Conservation (phyloP, 2,113 vertebrate species). For the Natator depressus region DNA sequence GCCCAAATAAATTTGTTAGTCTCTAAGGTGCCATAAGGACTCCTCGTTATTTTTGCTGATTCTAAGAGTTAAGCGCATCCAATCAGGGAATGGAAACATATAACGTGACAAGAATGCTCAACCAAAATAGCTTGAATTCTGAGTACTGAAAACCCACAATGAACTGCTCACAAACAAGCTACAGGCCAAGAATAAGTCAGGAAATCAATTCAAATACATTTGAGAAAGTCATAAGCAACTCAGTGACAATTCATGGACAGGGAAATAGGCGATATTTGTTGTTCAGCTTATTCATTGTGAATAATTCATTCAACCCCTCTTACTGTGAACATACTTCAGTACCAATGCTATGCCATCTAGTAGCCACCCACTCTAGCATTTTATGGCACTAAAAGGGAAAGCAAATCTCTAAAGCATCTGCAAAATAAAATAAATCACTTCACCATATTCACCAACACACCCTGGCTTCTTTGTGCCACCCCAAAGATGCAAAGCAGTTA, state of each 20-base stretch:
- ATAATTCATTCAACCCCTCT: conserved; percentile 32
- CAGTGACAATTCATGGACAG: conserved; percentile 58
- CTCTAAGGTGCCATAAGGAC: too few species aligned
- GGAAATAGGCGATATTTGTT: conserved; percentile 67
- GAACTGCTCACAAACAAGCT: conserved; percentile 20
- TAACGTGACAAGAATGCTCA: neutral
- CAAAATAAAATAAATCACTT: neutral
- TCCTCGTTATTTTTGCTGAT: neutral
- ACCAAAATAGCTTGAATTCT: conserved; percentile 48
- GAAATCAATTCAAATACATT: conserved; percentile 63
- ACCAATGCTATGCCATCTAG: conserved; percentile 26
- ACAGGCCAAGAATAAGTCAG: conserved; percentile 61
- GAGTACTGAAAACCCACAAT: conserved; percentile 24
- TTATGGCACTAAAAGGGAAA: conserved; percentile 4
- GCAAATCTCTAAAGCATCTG: neutral
- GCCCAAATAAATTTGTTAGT: too few species aligned
- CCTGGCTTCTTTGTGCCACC: neutral
- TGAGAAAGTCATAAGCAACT: conserved; percentile 58
- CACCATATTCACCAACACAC: neutral
- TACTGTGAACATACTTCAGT: neutral
- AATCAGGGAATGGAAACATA: neutral
- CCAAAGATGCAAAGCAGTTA: neutral
- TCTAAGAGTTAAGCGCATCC: neutral
- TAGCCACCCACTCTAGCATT: neutral
- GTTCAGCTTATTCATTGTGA: conserved; percentile 1